phyloP scores from a whole-genome alignment of 2,797 vertebrate genomes.

The Intellagama lesueurii region DNA sequence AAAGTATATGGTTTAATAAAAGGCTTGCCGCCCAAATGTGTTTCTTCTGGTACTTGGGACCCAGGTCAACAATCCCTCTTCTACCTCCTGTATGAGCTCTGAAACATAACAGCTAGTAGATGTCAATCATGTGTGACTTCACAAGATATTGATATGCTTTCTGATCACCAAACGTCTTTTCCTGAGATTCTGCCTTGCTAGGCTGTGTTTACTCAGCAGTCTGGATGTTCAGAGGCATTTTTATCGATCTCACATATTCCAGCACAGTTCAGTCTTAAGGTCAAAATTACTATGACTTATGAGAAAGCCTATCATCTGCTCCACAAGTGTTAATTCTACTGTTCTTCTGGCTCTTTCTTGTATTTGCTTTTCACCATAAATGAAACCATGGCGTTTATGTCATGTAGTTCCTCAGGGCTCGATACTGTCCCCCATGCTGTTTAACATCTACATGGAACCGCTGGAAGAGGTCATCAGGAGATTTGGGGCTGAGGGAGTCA shows the following conservation, averaged over 20 bases:
- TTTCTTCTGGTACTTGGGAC: too few species aligned
- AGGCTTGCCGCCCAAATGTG: neutral
- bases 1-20: neutral
- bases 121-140: too few species aligned
- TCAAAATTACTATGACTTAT: neutral
- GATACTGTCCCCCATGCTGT: too few species aligned
- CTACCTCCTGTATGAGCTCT: neutral
- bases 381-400: too few species aligned
- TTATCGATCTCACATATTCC: neutral
- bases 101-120: neutral
- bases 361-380: constrained; percentile 37
- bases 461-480: too few species aligned
- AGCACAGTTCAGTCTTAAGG: neutral
- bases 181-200: neutral
- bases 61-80: neutral
- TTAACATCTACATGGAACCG: too few species aligned
- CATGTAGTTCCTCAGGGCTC: too few species aligned
- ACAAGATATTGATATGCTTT: neutral
- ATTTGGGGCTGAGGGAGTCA: too few species aligned
- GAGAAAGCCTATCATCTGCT: neutral
- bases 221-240: neutral
- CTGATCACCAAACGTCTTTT: neutral
- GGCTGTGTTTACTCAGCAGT: neutral
- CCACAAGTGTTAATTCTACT: neutral
- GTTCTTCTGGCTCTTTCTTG: constrained; percentile 27